Base-by-base conservation (phyloP, 1,140 invertebrate genomes). In the Cheumatopsyche charites region DNA sequence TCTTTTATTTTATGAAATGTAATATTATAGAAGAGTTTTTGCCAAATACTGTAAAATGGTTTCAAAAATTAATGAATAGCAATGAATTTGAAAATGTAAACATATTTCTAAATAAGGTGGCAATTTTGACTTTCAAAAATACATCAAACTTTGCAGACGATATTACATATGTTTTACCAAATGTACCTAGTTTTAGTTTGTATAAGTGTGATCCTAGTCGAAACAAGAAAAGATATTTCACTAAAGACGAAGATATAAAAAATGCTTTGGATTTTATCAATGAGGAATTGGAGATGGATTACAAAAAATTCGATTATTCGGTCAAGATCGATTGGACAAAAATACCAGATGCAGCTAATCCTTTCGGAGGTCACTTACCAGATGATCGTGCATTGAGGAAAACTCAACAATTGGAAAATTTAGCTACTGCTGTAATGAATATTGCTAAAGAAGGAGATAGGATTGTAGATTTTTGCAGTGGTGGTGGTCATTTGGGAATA, bases 401-500 rank as follows among this genome's bases (percentile, higher is more conserved):
- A 84, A 90, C 90, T 55, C 88, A 96, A 74, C 96, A 98, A 80
- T 79, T 98, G 23, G 91, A 96, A 81, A 97, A 94, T 79, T 83
- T 98, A 72, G 89, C 89, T n/a, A 89, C 90, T 78, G 90, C 93
- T 19, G 90, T 94, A 0, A 78, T 92, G 0, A 87, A 88, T 55
- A 80, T 96, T 52, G 90, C 88, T 0, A 84, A 85, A 67, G 76
- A 82, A 11, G 83, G 82, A 0, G 82, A 88, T 75, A 82, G 87
- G 13, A 94, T 98, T 75, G 93, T 98, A 1, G 96, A 98, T 80
- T 98, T 98, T 82, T 98, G 96, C 82, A 94, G 92, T 77, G 96
- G 96, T 1, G 92, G 93, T 76, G 96, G 96, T 1, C 95, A 98
- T 83, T 83, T 98, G 70, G 96, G 95, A 3, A 92, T 98, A 74